phyloP scores from a whole-genome alignment of 2,113 vertebrate species.

The Asarcornis scutulata region DNA sequence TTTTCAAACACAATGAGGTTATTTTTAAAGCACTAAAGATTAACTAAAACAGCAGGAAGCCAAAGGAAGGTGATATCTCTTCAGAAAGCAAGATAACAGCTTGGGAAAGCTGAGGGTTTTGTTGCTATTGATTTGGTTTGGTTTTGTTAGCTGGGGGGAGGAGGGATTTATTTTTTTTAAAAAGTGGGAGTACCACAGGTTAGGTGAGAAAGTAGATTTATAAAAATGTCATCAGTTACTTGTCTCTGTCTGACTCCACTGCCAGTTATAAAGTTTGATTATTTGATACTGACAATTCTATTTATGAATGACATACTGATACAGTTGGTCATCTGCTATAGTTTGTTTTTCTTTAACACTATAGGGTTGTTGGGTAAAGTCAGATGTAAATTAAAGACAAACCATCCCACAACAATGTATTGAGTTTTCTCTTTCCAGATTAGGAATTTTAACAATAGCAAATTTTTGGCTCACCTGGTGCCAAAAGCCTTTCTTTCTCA shows the following conservation, averaged over 20 bases:
- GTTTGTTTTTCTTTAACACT: neutral
- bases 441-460: neutral
- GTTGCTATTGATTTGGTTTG: neutral
- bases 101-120: neutral
- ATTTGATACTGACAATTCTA: neutral
- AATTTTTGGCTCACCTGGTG: neutral
- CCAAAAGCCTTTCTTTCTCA: neutral
- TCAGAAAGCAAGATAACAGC: neutral
- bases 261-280: neutral
- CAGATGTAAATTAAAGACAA: neutral
- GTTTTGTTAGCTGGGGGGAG: neutral
- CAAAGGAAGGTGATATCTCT: neutral
- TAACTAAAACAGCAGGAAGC: neutral
- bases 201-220: neutral
- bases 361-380: neutral
- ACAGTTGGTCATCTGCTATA: neutral
- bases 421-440: neutral
- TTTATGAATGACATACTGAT: neutral
- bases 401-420: neutral
- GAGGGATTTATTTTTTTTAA: neutral
- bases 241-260: neutral
- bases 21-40: slow-evolving; percentile 8
- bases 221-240: neutral
- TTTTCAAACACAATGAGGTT: neutral
- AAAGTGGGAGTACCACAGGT: neutral